A percentile compares a stretch with the other conserved stretches of the same genome.
These are phyloP conservation scores for Napeogenes sylphis DNA, from an alignment of 2,888 invertebrate species.

Conservation along the genomic window DNA sequence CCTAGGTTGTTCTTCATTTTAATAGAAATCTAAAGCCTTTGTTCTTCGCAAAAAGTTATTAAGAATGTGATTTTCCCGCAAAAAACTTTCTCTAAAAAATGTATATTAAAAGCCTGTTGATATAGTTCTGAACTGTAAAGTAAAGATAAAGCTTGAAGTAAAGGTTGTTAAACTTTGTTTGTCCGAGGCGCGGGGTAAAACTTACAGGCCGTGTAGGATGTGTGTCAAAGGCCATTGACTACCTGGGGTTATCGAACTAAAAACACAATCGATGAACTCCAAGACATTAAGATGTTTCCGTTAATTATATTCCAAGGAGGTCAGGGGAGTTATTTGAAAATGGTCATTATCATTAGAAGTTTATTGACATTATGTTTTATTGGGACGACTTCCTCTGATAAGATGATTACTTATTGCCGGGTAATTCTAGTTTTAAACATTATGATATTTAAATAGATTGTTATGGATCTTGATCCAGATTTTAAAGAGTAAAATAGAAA, in stretches of 20 bases:
- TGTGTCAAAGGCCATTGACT: slow-evolving; percentile 60
- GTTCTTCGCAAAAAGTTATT: too few relatives aligned
- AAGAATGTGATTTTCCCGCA: too few relatives aligned
- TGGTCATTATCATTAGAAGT: background rate
- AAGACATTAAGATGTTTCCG: slow-evolving; percentile 13
- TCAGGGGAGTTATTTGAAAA: background rate
- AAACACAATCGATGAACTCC: slow-evolving; percentile 14
- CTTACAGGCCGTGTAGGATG: slow-evolving; percentile 48
- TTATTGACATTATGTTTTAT: background rate
- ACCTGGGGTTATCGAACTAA: slow-evolving; percentile 28
- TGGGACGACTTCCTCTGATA: too few relatives aligned
- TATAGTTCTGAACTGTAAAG: background rate
- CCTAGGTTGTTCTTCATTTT: too few relatives aligned
- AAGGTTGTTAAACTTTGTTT: slow-evolving; percentile 48
- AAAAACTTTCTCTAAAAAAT: background rate
- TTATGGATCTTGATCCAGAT: too few relatives aligned
- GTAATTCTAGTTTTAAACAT: too few relatives aligned
- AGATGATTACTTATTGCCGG: too few relatives aligned
- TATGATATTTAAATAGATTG: too few relatives aligned
- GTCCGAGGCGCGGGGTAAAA: slow-evolving; percentile 49
- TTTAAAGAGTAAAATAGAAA: too few relatives aligned
- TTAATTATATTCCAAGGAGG: slow-evolving; percentile 8
- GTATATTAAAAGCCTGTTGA: background rate
- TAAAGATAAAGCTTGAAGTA: slow-evolving; percentile 24
- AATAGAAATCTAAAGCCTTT: too few relatives aligned